A percentile compares a stretch with the other conserved stretches of the same genome.
Evolutionary conservation across 2,113 vertebrate genomes (phyloP).

Genomic region (Ctenomys sociabilis): DNA sequence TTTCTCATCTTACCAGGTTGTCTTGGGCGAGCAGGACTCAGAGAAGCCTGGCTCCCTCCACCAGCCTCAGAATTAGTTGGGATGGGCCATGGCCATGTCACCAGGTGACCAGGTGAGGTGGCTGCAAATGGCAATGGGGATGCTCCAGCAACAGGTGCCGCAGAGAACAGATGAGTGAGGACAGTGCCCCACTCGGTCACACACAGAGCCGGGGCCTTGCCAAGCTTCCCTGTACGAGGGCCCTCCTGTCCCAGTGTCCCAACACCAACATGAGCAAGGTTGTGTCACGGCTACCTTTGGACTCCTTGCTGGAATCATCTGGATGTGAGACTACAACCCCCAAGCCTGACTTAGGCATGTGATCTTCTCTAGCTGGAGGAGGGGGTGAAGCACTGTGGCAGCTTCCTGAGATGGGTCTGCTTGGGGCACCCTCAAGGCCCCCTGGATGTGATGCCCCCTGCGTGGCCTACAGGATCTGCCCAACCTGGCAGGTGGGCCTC

Average conservation of each 20-base stretch:
- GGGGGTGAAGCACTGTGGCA: background rate
- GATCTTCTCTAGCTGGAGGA: background rate
- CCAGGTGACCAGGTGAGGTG: too few species aligned
- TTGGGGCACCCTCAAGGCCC: background rate
- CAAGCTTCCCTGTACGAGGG: background rate
- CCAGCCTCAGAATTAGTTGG: fast-evolving
- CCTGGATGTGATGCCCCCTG: fast-evolving
- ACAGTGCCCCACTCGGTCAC: too few species aligned
- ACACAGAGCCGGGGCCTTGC: background rate
- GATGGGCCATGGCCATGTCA: background rate
- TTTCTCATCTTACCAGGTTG: too few species aligned
- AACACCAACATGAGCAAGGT: fast-evolving
- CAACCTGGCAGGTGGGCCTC: too few species aligned
- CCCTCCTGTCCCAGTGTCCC: background rate
- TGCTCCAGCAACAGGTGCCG: too few species aligned
- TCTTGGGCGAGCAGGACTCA: background rate
- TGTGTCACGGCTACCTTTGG: fast-evolving
- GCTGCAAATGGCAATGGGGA: background rate
- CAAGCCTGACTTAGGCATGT: too few species aligned
- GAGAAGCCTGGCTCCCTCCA: background rate
- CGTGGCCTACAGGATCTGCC: background rate
- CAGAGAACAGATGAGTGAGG: background rate
- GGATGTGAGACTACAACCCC: background rate
- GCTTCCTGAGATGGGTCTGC: background rate
- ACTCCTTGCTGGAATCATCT: background rate